Evolutionary conservation across 2,113 vertebrate genomes (phyloP).

Genomic region (Poicephalus meyeri): DNA sequence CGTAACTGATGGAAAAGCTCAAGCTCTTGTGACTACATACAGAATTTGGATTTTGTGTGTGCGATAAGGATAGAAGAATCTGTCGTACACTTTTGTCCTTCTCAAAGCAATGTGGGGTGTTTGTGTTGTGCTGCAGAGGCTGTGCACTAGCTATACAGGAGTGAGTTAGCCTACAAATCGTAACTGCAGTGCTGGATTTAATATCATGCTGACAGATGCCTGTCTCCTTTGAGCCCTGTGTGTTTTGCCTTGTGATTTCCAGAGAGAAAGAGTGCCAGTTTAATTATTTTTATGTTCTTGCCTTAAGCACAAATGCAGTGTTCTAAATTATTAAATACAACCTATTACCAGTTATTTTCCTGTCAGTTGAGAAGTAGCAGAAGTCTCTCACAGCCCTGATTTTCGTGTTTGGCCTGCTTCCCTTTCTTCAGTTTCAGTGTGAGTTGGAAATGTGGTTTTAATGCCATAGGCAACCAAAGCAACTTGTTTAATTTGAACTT

Average conservation of each 20-base stretch:
- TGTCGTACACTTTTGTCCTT: accelerated
- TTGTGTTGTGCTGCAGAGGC: background rate
- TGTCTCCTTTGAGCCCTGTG: constrained; percentile 60
- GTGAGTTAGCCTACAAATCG: constrained; percentile 10
- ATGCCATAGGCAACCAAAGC: background rate
- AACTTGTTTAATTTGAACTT: background rate
- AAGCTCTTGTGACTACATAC: background rate
- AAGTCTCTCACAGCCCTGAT: constrained; percentile 58
- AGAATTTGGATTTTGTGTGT: background rate
- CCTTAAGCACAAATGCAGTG: constrained; percentile 66
- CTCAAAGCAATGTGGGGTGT: background rate
- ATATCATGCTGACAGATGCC: constrained; percentile 69
- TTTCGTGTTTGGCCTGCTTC: background rate
- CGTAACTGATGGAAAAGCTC: background rate
- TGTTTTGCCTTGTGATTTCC: constrained; percentile 72
- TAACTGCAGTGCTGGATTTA: constrained; percentile 33
- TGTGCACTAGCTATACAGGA: background rate
- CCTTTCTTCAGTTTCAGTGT: background rate
- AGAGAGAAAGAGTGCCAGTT: constrained; percentile 60
- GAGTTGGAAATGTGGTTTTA: background rate
- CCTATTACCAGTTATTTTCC: constrained; percentile 50
- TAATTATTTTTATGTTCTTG: constrained; percentile 61
- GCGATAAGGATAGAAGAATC: background rate
- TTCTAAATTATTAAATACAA: constrained; percentile 70
- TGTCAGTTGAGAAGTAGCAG: constrained; percentile 55